Percentiles rank a stretch among this genome's conserved stretches.
These are phyloP conservation scores for Leuctra nigra DNA, from an alignment of 2,888 invertebrate genomes.

Conservation along the genomic window DNA sequence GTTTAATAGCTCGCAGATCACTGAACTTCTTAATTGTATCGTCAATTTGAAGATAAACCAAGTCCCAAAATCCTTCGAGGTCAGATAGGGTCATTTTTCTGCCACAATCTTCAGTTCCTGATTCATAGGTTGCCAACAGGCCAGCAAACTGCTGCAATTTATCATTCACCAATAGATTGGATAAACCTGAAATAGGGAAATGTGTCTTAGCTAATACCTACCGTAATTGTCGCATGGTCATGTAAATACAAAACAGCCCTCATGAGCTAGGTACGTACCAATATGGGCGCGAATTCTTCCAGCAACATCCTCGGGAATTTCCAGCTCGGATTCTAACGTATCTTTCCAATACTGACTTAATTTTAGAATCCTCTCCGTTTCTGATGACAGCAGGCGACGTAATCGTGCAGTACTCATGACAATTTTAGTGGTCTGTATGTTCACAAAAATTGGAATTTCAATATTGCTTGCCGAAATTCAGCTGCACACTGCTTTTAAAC, in stretches of 20 bases:
- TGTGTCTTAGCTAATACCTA: no score
- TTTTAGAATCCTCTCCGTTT: background rate
- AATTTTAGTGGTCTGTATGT: no score
- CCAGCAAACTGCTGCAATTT: constrained; percentile 4
- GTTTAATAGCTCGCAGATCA: background rate
- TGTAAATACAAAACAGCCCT: background rate
- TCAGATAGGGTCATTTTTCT: background rate
- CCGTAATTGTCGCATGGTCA: no score
- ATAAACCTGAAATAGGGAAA: constrained; percentile 9
- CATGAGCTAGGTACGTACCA: background rate
- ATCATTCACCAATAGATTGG: constrained; percentile 1
- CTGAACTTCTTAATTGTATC: constrained; percentile 3
- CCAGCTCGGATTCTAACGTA: background rate
- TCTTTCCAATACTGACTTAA: constrained; percentile 6
- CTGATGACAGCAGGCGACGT: background rate
- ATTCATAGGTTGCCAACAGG: constrained; percentile 1
- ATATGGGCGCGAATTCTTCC: constrained; percentile 3
- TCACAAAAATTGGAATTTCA: no score
- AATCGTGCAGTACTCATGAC: constrained; percentile 7
- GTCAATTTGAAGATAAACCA: constrained; percentile 6
- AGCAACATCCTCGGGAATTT: constrained; percentile 4
- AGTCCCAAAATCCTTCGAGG: constrained; percentile 12
- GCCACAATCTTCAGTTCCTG: background rate
- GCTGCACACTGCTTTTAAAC: no score
- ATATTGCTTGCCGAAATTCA: no score